Conservation (phyloP, 2,888 invertebrate genomes). For the Melinaea marsaeus region DNA sequence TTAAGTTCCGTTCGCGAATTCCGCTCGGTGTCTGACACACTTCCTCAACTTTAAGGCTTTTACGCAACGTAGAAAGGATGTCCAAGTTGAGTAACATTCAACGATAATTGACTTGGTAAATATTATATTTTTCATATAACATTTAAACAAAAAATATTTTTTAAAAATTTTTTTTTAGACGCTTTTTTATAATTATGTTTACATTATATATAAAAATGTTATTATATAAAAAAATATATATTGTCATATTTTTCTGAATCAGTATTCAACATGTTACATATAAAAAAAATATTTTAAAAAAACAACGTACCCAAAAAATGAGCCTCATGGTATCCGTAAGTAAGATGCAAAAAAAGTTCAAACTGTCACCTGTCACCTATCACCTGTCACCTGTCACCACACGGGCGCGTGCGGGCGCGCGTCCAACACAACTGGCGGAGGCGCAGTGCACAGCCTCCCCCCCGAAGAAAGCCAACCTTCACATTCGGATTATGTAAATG, state of each 20-base stretch:
- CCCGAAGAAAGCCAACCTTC: constrained; percentile 70
- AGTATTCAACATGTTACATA: constrained; percentile 35
- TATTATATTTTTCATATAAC: constrained; percentile 9
- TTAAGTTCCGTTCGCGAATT: constrained; percentile 42
- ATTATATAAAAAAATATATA: not conserved
- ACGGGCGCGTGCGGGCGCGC: constrained; percentile 70
- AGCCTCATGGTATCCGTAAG: constrained; percentile 73
- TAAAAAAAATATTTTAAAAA: constrained; percentile 32
- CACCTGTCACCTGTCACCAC: constrained; percentile 47
- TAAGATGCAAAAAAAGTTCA: constrained; percentile 51
- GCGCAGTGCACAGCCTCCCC: constrained; percentile 56
- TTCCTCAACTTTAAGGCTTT: constrained; percentile 36
- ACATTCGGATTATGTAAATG: constrained; percentile 71
- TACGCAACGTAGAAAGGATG: constrained; percentile 42
- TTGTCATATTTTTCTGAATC: constrained; percentile 43
- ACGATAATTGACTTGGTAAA: constrained; percentile 10
- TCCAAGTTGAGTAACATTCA: constrained; percentile 34
- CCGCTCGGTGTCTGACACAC: constrained; percentile 40
- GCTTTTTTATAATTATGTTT: not conserved
- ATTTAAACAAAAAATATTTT: not conserved
- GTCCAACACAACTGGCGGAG: constrained; percentile 57
- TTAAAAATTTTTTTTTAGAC: not conserved
- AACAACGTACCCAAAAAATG: constrained; percentile 70
- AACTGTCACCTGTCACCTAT: constrained; percentile 32
- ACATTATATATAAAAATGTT: not conserved